Percentiles rank a stretch among this genome's conserved stretches.
Conservation (phyloP, 1,140 invertebrate species). For the Wiebesia pumilae region DNA sequence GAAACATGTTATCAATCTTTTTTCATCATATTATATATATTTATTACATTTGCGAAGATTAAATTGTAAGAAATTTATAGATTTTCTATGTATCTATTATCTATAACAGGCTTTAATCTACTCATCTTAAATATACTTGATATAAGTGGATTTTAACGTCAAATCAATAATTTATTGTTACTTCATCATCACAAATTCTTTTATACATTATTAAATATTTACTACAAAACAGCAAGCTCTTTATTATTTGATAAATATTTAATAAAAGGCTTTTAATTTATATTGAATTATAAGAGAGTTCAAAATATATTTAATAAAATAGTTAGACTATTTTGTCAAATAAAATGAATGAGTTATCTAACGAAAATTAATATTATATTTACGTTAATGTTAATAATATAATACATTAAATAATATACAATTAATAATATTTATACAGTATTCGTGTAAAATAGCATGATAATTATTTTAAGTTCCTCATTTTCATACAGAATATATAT, state of each 20-base stretch:
- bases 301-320: neutral
- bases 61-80: too few species aligned
- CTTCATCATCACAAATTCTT: neutral
- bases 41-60: too few species aligned
- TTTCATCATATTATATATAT: too few species aligned
- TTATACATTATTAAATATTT: neutral
- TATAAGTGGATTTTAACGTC: conserved; percentile 9
- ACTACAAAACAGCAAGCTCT: too few species aligned
- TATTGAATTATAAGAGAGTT: too few species aligned
- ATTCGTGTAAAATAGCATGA: neutral
- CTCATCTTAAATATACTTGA: neutral
- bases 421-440: conserved; percentile 28
- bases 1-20: too few species aligned
- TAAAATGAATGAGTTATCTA: conserved; percentile 4
- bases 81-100: too few species aligned
- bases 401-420: conserved; percentile 5
- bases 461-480: neutral
- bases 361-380: neutral
- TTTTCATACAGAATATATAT: neutral
- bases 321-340: neutral
- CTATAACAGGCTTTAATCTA: too few species aligned
- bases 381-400: neutral
- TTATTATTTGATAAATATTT: neutral
- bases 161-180: conserved; percentile 4
- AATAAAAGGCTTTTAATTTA: too few species aligned